Evolutionary conservation across 2,113 vertebrate genomes (phyloP).

Genomic region (Malurus cyaneus): DNA sequence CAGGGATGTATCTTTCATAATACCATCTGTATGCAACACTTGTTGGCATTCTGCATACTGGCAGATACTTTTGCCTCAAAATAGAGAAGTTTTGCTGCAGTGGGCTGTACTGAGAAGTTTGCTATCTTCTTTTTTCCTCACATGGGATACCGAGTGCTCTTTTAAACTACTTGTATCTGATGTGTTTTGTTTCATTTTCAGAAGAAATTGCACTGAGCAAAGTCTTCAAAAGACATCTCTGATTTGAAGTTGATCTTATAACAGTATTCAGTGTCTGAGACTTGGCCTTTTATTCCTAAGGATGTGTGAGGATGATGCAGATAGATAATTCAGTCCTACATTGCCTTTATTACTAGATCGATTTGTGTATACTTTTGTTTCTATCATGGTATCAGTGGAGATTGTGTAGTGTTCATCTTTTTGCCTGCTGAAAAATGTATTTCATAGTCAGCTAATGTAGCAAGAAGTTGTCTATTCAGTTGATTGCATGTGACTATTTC

Average conservation of each 20-base stretch:
- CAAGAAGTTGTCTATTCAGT: background rate
- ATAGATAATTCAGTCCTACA: background rate
- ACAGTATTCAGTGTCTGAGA: background rate
- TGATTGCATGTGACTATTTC: background rate
- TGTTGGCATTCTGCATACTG: fast-evolving
- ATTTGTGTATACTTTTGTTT: background rate
- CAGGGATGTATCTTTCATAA: background rate
- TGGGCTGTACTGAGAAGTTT: background rate
- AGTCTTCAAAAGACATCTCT: background rate
- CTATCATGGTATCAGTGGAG: background rate
- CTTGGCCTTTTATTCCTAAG: background rate
- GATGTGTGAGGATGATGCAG: background rate
- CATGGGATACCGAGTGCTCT: background rate
- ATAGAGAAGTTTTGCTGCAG: background rate
- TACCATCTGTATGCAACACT: background rate
- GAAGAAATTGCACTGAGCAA: background rate
- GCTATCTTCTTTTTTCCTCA: background rate
- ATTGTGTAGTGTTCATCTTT: background rate
- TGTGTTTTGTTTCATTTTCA: background rate
- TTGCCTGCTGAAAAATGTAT: background rate
- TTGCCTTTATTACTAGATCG: fast-evolving
- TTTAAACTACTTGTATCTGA: background rate
- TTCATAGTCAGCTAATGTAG: background rate
- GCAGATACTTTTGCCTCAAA: background rate
- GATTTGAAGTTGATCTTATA: background rate